Percentiles rank a stretch among this genome's conserved stretches.
Conservation (phyloP, 2,888 invertebrate genomes). For the Orthosia gracilis region DNA sequence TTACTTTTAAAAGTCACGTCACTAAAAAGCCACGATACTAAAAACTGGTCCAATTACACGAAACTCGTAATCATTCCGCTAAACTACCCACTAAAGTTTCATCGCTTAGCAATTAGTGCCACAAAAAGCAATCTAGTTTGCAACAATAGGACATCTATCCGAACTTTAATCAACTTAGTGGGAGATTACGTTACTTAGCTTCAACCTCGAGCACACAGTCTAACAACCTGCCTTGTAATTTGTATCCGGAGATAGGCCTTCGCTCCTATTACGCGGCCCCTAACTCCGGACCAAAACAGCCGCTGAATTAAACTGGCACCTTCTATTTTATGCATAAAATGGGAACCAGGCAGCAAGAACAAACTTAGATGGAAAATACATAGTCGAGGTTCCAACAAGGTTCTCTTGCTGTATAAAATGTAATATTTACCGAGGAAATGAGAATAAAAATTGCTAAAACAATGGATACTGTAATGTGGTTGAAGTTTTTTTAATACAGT, state of each 20-base stretch:
- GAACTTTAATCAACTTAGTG: conserved; percentile 60
- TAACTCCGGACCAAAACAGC: conserved; percentile 55
- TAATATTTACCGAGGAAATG: conserved; percentile 52
- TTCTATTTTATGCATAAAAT: conserved; percentile 67
- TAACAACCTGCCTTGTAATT: conserved; percentile 64
- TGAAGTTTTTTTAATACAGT: conserved; percentile 25
- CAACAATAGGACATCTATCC: conserved; percentile 55
- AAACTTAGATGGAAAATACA: conserved; percentile 34
- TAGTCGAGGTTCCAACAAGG: conserved; percentile 17
- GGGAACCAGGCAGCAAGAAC: conserved; percentile 31
- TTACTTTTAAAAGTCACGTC: background rate
- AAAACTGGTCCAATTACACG: conserved; percentile 43
- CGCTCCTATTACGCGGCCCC: conserved; percentile 59
- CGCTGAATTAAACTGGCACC: conserved; percentile 67
- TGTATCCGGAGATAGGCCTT: conserved; percentile 66
- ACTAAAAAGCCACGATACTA: conserved; percentile 15
- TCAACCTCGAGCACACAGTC: conserved; percentile 29
- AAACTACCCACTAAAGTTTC: conserved; percentile 59
- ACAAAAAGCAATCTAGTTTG: conserved; percentile 57
- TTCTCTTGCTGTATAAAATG: conserved; percentile 30
- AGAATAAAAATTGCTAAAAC: conserved; percentile 31
- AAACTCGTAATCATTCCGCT: conserved; percentile 46
- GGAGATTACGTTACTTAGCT: conserved; percentile 54
- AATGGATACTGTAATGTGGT: conserved; percentile 11
- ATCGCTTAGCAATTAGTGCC: conserved; percentile 54